phyloP scores from a whole-genome alignment of 1,140 invertebrate species.

The Dufourea novaeangliae region DNA sequence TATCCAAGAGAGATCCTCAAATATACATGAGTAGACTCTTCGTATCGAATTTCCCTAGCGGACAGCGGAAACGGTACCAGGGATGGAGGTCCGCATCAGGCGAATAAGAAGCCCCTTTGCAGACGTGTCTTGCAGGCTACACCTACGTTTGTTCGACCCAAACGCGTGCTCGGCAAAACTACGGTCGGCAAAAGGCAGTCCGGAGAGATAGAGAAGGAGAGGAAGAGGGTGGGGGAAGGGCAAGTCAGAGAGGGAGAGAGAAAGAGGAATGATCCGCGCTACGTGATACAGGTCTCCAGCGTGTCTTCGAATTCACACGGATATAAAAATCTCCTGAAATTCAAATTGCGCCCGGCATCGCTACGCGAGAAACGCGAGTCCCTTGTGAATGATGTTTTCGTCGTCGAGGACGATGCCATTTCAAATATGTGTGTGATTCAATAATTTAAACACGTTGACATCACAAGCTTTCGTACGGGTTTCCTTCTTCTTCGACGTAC shows the following conservation, averaged over 20 bases:
- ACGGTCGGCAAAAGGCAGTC: conserved; percentile 44
- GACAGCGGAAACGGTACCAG: conserved; percentile 64
- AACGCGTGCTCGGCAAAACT: conserved; percentile 43
- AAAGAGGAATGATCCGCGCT: conserved; percentile 36
- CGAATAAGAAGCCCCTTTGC: conserved; percentile 67
- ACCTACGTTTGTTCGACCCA: conserved; percentile 53
- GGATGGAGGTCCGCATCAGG: conserved; percentile 62
- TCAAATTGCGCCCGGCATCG: conserved; percentile 54
- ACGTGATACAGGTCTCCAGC: conserved; percentile 52
- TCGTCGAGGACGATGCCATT: not conserved
- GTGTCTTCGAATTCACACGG: conserved; percentile 51
- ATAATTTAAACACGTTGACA: conserved; percentile 29
- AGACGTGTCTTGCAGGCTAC: conserved; percentile 51
- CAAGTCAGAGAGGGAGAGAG: conserved; percentile 2
- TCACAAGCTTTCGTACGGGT: not conserved
- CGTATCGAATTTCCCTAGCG: conserved; percentile 77
- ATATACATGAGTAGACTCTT: conserved; percentile 77
- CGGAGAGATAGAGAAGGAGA: not conserved
- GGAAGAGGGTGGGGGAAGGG: conserved; percentile 48
- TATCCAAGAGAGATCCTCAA: conserved; percentile 62
- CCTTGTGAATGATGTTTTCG: conserved; percentile 41
- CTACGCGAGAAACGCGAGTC: conserved; percentile 23
- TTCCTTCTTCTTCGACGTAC: not conserved
- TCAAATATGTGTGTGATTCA: conserved; percentile 37
- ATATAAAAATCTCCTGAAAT: conserved; percentile 66